Base-by-base conservation (phyloP, 2,888 invertebrate species). In the Mimumesa dahlbomi region DNA sequence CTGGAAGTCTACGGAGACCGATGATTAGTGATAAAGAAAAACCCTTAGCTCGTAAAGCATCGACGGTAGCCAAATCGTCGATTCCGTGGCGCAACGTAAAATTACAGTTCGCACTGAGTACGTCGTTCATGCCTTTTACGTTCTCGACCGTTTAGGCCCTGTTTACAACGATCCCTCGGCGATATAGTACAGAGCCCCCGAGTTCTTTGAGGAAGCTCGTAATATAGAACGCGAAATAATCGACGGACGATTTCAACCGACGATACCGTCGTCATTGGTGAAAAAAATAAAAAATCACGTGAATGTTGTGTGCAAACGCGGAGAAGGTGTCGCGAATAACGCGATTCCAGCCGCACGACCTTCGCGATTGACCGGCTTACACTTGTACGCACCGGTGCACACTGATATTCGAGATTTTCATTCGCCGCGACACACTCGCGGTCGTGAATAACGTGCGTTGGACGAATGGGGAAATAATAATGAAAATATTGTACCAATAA, bases 121-220 rank as follows among this genome's bases (percentile, higher is more conserved):
- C 29, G 63, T 62, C 67, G 74, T 77, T 73, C 67, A 61, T 42
- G 59, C 66, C 29, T 70, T 67, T 76, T 77, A 67, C 59, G 69
- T 61, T 22, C 63, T 22, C 34, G 22, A 42, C 73, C 73, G 65
- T 77, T 77, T 71, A 67, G 63, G 46, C 66, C 31, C 50, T 65
- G 77, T 74, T 77, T 67, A 65, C 63, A 68, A 29, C 71, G 67
- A 64, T 70, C 49, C 56, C n/a, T 45, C 16, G n/a, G 54, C 38
- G 61, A 57, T 11, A 42, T 40, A n/a, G 29, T 29, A 43, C 57
- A 43, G 7, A 38, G 25, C 7, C 43, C 19, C 43, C 19, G 16
- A 38, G 49, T 57, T 49, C 14, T 52, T 45, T 46, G 21, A 21
- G 50, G 34, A n/a, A 19, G 22, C 22, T 42, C 36, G 40, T 38